Evolutionary conservation across 2,113 vertebrate species (phyloP), one percentile per base, ranked within the genome.

Genomic region (Salvator merianae): DNA sequence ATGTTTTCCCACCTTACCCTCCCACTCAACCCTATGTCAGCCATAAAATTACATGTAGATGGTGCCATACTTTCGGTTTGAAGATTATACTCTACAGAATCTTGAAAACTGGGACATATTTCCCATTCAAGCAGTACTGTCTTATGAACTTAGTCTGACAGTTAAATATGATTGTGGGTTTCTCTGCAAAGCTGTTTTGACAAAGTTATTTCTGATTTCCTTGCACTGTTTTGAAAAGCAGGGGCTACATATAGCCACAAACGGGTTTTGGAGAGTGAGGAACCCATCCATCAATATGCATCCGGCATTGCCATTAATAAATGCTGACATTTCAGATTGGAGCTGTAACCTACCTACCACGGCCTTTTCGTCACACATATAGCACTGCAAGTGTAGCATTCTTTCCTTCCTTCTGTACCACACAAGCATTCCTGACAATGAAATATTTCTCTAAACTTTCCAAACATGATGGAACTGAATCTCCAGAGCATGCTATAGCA

Each of bases 381-480:
- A 87, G 77, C 93, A 93, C 14, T 84, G 85, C 43, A 84, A 86
- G 87, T 24, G 8, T 36, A 89, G 87, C 87, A 63, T 82, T 87
- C 85, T 82, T 86, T 86, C 85, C 55, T 88, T 91, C 79, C 77
- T 76, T 73, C 87, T 93, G 81, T 85, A n/a, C 86, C 86, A 71
- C 1, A 40, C 76, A 68, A 75, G 81, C 62, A 53, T 88, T 88
- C 87, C 82, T 93, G 77, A 92, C 90, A 91, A 63, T 43, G 84
- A 86, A 84, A 92, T 36, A 87, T 91, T 95, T 90, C 86, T 86
- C 92, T 95, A 95, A 86, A 84, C 91, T 96, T 97, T 94, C 90
- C 85, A 91, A 88, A 94, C 91, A 90, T 89, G 89, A 94, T 82
- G 74, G 53, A 77, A 53, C 91, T 87, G 88, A 95, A 91, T 92